Conservation (phyloP, 2,113 vertebrate species). For the Rattus rattus region DNA sequence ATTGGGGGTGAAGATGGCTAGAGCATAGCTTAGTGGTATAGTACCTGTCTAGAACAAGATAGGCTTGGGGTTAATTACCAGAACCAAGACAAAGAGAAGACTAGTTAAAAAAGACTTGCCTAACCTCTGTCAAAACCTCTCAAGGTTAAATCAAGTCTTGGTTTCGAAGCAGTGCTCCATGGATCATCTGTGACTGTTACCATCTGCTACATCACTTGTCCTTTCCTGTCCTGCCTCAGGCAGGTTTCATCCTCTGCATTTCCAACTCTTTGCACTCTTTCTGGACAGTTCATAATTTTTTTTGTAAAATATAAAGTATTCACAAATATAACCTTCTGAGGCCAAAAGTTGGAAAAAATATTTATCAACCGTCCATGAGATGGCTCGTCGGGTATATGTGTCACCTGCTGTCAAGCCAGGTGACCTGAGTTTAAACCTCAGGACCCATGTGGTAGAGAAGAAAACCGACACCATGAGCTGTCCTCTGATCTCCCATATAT, state of each 20-base stretch:
- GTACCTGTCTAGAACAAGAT: not conserved
- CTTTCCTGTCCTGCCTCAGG: not conserved
- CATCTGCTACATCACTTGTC: not conserved
- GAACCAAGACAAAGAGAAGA: not conserved
- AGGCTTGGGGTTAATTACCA: not conserved
- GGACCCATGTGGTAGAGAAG: not conserved
- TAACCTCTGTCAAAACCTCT: not conserved
- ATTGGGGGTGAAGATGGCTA: not conserved
- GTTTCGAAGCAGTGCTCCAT: not conserved
- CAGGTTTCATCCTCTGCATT: not conserved
- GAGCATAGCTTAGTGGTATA: not conserved
- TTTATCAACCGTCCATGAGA: not conserved
- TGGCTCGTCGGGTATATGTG: not conserved
- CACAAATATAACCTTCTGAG: not conserved
- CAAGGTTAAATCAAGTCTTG: not conserved
- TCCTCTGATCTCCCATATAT: not conserved
- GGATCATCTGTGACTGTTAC: not conserved
- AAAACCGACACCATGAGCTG: not conserved
- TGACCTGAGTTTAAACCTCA: not conserved
- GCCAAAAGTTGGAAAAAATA: not conserved
- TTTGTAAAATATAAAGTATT: slow-evolving; percentile 6
- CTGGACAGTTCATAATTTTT: not conserved
- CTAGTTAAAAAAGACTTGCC: not conserved
- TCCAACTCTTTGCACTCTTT: not conserved
- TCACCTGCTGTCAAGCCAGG: not conserved